phyloP scores from a whole-genome alignment of 2,797 vertebrate genomes.

The Cryptoblepharus egeriae region DNA sequence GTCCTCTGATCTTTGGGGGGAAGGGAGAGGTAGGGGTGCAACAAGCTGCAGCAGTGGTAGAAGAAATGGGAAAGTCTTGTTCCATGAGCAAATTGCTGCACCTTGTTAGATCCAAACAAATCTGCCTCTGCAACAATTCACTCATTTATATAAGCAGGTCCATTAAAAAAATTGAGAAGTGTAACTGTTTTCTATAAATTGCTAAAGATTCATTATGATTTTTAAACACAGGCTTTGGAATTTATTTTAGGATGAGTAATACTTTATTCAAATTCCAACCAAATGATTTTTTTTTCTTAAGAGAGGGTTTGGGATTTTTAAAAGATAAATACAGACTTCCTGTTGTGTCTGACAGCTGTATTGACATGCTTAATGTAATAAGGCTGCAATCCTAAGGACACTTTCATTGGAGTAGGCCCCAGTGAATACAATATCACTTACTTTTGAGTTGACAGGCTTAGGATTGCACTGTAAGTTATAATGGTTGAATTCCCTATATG shows the following conservation, averaged over 20 bases:
- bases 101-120: neutral
- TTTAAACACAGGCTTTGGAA: constrained; percentile 44
- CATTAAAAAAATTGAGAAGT: constrained; percentile 55
- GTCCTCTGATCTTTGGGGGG: no score
- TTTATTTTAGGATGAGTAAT: constrained; percentile 72
- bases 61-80: neutral
- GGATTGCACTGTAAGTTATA: no score
- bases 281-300: neutral
- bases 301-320: constrained; percentile 45
- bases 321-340: constrained; percentile 70
- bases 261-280: constrained; percentile 43
- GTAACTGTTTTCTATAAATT: constrained; percentile 59
- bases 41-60: no score
- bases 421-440: no score
- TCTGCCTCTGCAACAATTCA: neutral
- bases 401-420: no score
- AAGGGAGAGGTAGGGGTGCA: no score
- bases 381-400: no score
- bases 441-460: no score
- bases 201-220: constrained; percentile 51
- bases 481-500: constrained; percentile 74
- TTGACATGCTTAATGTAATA: constrained; percentile 70
- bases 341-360: constrained; percentile 65
- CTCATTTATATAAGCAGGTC: constrained; percentile 21
- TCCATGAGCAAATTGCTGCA: neutral